Conservation (phyloP, 2,888 invertebrate species). For the Augiades crinisus region DNA sequence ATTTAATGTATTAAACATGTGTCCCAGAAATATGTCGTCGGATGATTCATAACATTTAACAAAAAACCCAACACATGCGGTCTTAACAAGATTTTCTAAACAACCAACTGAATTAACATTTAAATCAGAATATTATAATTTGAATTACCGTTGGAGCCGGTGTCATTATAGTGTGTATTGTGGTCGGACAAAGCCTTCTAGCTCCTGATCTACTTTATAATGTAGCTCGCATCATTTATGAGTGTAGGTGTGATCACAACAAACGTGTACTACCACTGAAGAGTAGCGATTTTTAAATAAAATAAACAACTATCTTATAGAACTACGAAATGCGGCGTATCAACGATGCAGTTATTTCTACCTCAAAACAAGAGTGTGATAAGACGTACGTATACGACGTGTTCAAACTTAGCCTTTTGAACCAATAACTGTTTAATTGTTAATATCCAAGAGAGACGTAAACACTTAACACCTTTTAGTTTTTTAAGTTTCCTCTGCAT, state of each 20-base stretch:
- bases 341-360: too few relatives aligned
- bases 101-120: constrained; percentile 34
- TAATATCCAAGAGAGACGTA: too few relatives aligned
- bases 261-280: background rate
- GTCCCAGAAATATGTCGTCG: background rate
- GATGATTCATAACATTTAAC: background rate
- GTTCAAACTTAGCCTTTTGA: too few relatives aligned
- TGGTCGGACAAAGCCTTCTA: constrained; percentile 16
- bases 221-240: constrained; percentile 14
- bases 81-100: constrained; percentile 18
- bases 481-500: too few relatives aligned
- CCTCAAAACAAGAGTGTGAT: too few relatives aligned
- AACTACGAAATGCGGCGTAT: too few relatives aligned
- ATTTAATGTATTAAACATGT: background rate
- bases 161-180: constrained; percentile 30
- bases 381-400: too few relatives aligned
- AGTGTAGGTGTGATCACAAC: constrained; percentile 11
- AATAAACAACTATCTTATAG: too few relatives aligned
- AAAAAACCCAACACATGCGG: background rate
- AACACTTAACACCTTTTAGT: too few relatives aligned
- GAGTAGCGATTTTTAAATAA: too few relatives aligned
- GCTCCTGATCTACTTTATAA: constrained; percentile 23
- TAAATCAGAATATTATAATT: constrained; percentile 40
- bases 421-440: too few relatives aligned
- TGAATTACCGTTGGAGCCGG: constrained; percentile 33